Base-by-base conservation (phyloP, 2,113 vertebrate species). In the Suncus etruscus region DNA sequence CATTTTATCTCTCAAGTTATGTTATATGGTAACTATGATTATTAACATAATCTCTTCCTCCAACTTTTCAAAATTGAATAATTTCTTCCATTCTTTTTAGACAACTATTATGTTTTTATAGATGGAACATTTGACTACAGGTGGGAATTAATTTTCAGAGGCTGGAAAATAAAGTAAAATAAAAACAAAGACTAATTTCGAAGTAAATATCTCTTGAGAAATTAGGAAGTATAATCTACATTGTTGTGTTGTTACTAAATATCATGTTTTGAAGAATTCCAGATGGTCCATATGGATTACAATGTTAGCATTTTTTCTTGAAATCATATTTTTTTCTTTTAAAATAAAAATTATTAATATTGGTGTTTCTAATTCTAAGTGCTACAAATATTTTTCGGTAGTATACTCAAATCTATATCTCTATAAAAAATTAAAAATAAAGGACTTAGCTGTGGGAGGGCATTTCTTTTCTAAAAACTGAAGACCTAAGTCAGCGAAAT, bases 191-290 rank as follows among this genome's bases (percentile, higher is more conserved):
- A 31, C 90, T 86, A 96, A 88, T 96, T 88, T 96, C 91, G 93
- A 94, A 93, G 86, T 61, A 88, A 88, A 48, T 90, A 94, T 96
- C 95, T 96, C 95, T 85, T 94, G 94, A 96, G 95, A 90, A 92
- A 96, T 96, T 94, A 87, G 90, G 58, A 92, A 95, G 79, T 94
- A 73, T 69, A 95, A 87, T 69, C 74, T 94, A 90, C 92, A 92
- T 75, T 86, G 51, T 77, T 32, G 84, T 91, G 75, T 70, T 94
- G 69, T 89, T 95, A 50, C 77, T 95, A n/a, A 90, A 31, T 94
- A 78, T 94, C 89, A 94, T 90, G 80, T 74, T 72, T 94, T 96
- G 90, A 95, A 96, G 86, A 95, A 96, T 94, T 97, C 95, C 96
- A 96, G 96, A 95, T 97, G 96, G 95, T 94, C 95, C 94, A 58